Base-by-base conservation (phyloP, 2,888 invertebrate species). In the Lepeophtheirus nordmannii region DNA sequence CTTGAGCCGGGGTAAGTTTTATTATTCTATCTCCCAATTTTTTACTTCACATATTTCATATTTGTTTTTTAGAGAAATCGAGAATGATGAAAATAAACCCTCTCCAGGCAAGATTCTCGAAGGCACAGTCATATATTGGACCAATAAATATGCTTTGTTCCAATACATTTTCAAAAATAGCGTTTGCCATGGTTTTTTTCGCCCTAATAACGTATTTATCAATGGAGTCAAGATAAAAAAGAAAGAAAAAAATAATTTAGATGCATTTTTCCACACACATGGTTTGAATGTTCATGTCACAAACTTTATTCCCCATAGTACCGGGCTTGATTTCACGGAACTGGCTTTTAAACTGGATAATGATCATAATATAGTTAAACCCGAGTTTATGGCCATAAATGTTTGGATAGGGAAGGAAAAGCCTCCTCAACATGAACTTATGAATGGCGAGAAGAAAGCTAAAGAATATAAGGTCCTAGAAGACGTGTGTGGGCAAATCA, bases 351-450 rank as follows among this genome's bases (percentile, higher is more conserved):
- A 46, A 17, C n/a, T n/a, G 2, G 17, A 61, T 37, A 9, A 38
- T n/a, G 30, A 2, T 11, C 30, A 61, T 1, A 12, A 30, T 14
- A n/a, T 61, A 12, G 14, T 37, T 37, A n/a, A 37, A 22, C 22
- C 61, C 1, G 39, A 61, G 38, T 37, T 61, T 17, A 17, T 23
- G 11, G 22, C 61, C 9, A n/a, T n/a, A 1, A 37, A 22, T 61
- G 61, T 17, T 17, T 61, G 61, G 61, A 61, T 37, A 30, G 61
- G 61, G 2, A 46, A 46, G 1, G 17, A 46, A 46, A n/a, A n/a
- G 5, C 53, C 53, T 46, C 53, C 53, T 46, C 3, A 46, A 17
- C 3, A 46, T 14, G 53, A 30, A 46, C 53, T 17, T 46, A 46
- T 3, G 14, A 14, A n/a, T 5, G 53, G 53, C 1, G n/a, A 17